A percentile compares a stretch with the other conserved stretches of the same genome.
These are phyloP conservation scores for Empidonax alnorum DNA, from an alignment of 2,113 vertebrate genomes.

Conservation along the genomic window DNA sequence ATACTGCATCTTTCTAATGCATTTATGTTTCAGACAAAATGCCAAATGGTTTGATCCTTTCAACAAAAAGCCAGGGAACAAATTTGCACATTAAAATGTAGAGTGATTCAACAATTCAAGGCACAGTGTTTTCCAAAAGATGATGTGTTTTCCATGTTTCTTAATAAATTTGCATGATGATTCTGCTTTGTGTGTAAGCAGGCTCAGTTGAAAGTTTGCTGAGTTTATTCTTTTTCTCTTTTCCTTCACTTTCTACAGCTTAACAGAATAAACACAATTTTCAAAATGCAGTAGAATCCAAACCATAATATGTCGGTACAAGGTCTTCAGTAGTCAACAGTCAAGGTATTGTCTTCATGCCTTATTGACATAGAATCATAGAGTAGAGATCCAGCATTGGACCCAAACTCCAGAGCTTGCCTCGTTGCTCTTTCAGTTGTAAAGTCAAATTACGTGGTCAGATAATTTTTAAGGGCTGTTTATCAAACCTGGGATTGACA, in stretches of 20 bases:
- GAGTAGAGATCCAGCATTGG: not conserved
- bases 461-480: not conserved
- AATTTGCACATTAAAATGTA: constrained; percentile 68
- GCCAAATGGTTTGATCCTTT: constrained; percentile 66
- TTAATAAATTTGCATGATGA: constrained; percentile 25
- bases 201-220: not conserved
- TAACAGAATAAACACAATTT: not conserved
- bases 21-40: constrained; percentile 62
- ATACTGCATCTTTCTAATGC: constrained; percentile 52
- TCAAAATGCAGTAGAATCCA: not conserved
- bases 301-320: not conserved
- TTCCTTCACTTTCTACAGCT: not conserved
- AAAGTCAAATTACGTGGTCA: not conserved
- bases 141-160: constrained; percentile 39
- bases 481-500: not conserved
- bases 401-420: not conserved
- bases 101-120: constrained; percentile 49
- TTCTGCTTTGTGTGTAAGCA: constrained; percentile 34
- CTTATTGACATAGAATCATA: not conserved
- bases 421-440: not conserved
- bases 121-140: constrained; percentile 25
- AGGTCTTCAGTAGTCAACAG: not conserved
- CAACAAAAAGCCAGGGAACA: constrained; percentile 47
- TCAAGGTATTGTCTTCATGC: not conserved
- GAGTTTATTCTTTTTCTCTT: not conserved